Evolutionary conservation across 2,113 vertebrate genomes (phyloP).

Genomic region (Climacteris rufus): DNA sequence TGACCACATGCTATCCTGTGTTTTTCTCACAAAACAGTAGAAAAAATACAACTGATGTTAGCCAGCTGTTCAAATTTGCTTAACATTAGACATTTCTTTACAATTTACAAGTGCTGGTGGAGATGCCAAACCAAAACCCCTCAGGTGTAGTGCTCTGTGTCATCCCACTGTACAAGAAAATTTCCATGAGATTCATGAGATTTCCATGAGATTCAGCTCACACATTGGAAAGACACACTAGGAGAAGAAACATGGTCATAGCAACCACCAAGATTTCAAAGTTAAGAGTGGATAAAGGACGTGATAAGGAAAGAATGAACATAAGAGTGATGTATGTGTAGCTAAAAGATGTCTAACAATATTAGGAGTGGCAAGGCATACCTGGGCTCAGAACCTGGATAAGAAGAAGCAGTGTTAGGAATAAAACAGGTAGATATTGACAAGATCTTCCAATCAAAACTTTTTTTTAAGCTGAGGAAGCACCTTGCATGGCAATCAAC

Average conservation of each 20-base stretch:
- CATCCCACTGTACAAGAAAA: neutral
- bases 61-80: neutral
- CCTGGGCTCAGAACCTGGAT: neutral
- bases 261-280: neutral
- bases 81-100: neutral
- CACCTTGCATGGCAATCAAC: neutral
- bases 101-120: neutral
- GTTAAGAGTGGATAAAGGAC: neutral
- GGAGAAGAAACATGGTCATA: neutral
- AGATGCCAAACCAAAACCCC: neutral
- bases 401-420: neutral
- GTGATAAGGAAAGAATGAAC: neutral
- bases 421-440: neutral
- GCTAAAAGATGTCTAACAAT: neutral
- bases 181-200: neutral
- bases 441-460: neutral
- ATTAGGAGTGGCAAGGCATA: neutral
- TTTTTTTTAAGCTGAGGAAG: neutral
- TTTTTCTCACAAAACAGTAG: neutral
- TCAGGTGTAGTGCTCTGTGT: neutral
- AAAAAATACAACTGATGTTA: neutral
- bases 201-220: neutral
- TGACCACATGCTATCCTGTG: neutral
- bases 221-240: accelerated
- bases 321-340: accelerated